Conservation (phyloP, 2,797 vertebrate species). For the Clarias platycephalus region DNA sequence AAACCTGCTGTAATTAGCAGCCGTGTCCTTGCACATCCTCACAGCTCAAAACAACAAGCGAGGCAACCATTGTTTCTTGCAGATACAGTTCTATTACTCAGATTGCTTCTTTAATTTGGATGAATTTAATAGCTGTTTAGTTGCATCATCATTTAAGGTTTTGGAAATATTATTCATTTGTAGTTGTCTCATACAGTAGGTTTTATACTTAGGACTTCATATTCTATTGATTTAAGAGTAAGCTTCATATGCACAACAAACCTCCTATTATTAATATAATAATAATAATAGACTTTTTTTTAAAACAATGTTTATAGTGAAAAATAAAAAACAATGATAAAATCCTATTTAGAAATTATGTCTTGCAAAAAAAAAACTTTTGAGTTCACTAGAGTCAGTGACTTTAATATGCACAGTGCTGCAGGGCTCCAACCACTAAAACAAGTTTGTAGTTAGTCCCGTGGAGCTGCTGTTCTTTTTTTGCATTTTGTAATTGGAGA, state of each 20-base stretch:
- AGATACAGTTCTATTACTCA: constrained; percentile 10
- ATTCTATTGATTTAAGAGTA: not conserved
- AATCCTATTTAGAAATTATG: not conserved
- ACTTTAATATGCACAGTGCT: not conserved
- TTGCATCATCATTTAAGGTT: not conserved
- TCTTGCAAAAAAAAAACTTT: not conserved
- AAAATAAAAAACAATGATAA: not conserved
- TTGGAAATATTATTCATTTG: not conserved
- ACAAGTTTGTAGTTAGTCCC: not conserved
- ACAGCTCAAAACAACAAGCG: constrained; percentile 40
- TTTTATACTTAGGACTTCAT: not conserved
- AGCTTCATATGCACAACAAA: not conserved
- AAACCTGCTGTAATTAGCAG: constrained; percentile 50
- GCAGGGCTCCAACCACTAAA: not conserved
- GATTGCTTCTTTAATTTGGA: not conserved
- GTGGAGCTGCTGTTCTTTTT: too few species aligned
- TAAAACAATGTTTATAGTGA: not conserved
- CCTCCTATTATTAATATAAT: not conserved
- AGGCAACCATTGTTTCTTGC: not conserved
- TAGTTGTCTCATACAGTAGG: not conserved
- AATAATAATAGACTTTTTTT: not conserved
- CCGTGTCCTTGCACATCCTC: constrained; percentile 45
- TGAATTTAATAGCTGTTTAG: not conserved
- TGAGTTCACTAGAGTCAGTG: not conserved
- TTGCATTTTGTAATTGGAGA: not conserved